Evolutionary conservation across 2,113 vertebrate species (phyloP).

Genomic region (Odobenus rosmarus): DNA sequence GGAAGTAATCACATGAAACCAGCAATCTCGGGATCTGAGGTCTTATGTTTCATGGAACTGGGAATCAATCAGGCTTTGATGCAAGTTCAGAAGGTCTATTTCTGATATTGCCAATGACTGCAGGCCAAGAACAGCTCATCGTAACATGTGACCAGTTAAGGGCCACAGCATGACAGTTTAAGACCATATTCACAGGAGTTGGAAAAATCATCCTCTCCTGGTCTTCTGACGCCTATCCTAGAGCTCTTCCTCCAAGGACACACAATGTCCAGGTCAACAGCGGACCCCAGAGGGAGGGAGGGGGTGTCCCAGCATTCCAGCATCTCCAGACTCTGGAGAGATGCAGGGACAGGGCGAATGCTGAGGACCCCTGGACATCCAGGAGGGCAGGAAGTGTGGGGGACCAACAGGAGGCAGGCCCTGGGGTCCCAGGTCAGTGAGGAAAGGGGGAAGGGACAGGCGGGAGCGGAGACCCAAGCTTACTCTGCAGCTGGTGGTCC

Average conservation of each 20-base stretch:
- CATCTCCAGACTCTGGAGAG: background rate
- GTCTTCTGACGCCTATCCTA: constrained; percentile 5
- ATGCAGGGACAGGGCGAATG: background rate
- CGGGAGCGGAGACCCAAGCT: constrained; percentile 51
- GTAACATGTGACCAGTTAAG: background rate
- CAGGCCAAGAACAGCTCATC: background rate
- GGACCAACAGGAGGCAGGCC: background rate
- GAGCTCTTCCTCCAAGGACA: constrained; percentile 9
- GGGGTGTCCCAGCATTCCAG: background rate
- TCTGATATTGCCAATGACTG: background rate
- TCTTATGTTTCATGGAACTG: background rate
- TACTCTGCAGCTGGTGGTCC: constrained; percentile 87
- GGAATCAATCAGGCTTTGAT: background rate
- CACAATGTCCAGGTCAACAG: background rate
- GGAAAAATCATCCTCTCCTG: background rate
- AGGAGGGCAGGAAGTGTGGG: background rate
- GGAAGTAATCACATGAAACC: constrained; percentile 2
- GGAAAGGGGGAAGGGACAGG: background rate
- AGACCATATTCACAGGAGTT: constrained; percentile 24
- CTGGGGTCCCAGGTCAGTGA: background rate
- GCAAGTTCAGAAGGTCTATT: background rate
- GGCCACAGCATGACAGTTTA: background rate
- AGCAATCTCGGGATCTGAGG: background rate
- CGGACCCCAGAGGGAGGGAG: no score
- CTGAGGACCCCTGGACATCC: background rate